Evolutionary conservation across 1,140 invertebrate genomes (phyloP).

Genomic region (roundworm (Caenorhabditis elegans)): DNA sequence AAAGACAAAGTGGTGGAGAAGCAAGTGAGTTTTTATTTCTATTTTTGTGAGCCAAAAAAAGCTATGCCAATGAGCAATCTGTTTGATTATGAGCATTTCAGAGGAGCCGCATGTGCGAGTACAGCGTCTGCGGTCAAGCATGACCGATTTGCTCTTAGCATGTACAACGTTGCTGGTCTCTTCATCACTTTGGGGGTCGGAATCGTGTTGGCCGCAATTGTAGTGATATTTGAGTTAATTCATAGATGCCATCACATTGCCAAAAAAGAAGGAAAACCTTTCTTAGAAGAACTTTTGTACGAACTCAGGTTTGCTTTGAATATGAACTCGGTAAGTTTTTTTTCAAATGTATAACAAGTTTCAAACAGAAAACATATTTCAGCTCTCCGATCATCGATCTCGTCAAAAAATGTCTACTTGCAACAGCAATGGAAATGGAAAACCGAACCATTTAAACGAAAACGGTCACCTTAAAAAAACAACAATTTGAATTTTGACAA

Average conservation of each 20-base stretch:
- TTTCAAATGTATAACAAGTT: background rate
- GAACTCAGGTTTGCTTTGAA: background rate
- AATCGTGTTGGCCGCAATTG: conserved; percentile 43
- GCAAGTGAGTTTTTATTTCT: conserved; percentile 55
- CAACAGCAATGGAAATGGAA: conserved; percentile 7
- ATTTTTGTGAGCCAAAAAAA: background rate
- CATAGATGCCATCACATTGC: conserved; percentile 26
- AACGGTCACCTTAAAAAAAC: conserved; percentile 9
- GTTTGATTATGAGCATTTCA: conserved; percentile 46
- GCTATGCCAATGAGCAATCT: too few relatives aligned
- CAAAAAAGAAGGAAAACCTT: conserved; percentile 2
- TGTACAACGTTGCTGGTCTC: conserved; percentile 64
- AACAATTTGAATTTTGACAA: too few relatives aligned
- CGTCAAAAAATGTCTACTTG: conserved; percentile 14
- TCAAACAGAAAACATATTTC: background rate
- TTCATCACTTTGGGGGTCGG: conserved; percentile 62
- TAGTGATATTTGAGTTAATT: conserved; percentile 47
- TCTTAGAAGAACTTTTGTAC: background rate
- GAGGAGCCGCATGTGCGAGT: conserved; percentile 62
- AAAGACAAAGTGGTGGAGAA: conserved; percentile 66
- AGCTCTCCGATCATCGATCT: background rate
- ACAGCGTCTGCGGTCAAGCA: conserved; percentile 64
- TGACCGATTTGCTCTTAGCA: conserved; percentile 61
- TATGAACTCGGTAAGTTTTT: background rate
- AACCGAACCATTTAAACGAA: conserved; percentile 11